A percentile compares a stretch with the other conserved stretches of the same genome.
These are phyloP conservation scores for Meteorus colon DNA, from an alignment of 2,888 invertebrate species.

Conservation along the genomic window DNA sequence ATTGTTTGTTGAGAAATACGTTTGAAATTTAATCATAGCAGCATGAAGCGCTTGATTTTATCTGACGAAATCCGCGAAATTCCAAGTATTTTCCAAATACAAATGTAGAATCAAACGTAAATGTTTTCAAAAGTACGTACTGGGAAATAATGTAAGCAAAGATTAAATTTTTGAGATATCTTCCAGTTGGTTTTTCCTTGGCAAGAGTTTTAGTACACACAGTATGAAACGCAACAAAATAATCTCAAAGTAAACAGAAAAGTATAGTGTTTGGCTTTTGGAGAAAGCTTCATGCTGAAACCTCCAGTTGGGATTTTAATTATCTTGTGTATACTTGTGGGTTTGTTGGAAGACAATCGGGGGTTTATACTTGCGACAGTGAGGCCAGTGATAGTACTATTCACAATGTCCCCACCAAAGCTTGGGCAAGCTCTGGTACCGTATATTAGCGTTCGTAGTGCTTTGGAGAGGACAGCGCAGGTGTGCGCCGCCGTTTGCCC, in stretches of 20 bases:
- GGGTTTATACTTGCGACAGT: slow-evolving; percentile 13
- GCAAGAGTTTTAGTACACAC: too few relatives aligned
- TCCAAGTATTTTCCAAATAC: too few relatives aligned
- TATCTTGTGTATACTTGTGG: slow-evolving; percentile 3
- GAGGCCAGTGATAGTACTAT: slow-evolving; percentile 28
- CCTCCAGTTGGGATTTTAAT: slow-evolving; percentile 4
- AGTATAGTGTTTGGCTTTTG: neutral
- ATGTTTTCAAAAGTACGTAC: too few relatives aligned
- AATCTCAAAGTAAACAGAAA: neutral
- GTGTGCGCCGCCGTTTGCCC: slow-evolving; percentile 64
- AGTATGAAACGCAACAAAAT: neutral
- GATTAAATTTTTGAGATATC: too few relatives aligned
- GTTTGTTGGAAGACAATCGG: slow-evolving; percentile 2
- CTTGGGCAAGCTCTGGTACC: neutral
- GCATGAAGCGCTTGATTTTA: too few relatives aligned
- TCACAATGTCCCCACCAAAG: slow-evolving; percentile 25
- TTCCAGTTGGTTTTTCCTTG: too few relatives aligned
- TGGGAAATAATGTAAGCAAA: too few relatives aligned
- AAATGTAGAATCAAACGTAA: too few relatives aligned
- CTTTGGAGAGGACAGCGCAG: slow-evolving; percentile 58
- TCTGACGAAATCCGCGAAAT: too few relatives aligned
- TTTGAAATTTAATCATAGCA: too few relatives aligned
- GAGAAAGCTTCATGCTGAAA: neutral
- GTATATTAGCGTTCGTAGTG: slow-evolving; percentile 17
- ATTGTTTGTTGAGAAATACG: too few relatives aligned